phyloP scores from a whole-genome alignment of 2,888 invertebrate genomes.

The Cheilosia impressa region DNA sequence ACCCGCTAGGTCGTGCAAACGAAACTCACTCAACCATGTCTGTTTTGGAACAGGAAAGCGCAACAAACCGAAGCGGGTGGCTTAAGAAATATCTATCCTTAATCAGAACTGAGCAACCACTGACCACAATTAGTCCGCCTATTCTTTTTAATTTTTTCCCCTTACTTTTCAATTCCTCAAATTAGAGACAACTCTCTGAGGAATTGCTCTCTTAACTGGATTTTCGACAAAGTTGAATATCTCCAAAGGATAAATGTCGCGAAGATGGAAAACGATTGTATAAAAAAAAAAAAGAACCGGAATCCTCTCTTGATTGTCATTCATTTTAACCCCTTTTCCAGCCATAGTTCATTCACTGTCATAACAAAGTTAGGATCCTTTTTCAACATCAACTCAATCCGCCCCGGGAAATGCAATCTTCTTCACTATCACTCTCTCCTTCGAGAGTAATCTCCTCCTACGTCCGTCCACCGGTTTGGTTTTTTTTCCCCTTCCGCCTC shows the following conservation, averaged over 20 bases:
- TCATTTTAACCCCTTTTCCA: conserved; percentile 62
- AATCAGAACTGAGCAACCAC: background rate
- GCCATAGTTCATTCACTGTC: conserved; percentile 74
- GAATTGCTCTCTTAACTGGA: background rate
- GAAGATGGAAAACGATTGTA: background rate
- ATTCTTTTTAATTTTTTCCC: background rate
- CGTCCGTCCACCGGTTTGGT: conserved; percentile 6
- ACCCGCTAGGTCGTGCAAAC: too few relatives aligned
- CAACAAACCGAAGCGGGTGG: too few relatives aligned
- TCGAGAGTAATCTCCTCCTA: conserved; percentile 46
- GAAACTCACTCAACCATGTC: too few relatives aligned
- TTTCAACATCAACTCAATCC: conserved; percentile 73
- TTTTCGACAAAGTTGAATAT: background rate
- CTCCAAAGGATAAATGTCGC: conserved; percentile 25
- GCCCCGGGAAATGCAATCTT: conserved; percentile 71
- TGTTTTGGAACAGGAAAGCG: too few relatives aligned
- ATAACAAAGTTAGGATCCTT: conserved; percentile 75
- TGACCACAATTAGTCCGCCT: background rate
- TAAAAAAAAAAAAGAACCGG: background rate
- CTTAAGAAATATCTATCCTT: background rate
- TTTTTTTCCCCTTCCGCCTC: conserved; percentile 18
- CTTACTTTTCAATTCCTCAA: background rate
- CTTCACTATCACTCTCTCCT: conserved; percentile 61
- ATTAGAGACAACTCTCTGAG: background rate
- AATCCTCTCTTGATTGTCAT: conserved; percentile 63